These are phyloP conservation scores for Oscheius sp. DNA, from an alignment of 2,888 invertebrate species.

Conservation along the genomic window DNA sequence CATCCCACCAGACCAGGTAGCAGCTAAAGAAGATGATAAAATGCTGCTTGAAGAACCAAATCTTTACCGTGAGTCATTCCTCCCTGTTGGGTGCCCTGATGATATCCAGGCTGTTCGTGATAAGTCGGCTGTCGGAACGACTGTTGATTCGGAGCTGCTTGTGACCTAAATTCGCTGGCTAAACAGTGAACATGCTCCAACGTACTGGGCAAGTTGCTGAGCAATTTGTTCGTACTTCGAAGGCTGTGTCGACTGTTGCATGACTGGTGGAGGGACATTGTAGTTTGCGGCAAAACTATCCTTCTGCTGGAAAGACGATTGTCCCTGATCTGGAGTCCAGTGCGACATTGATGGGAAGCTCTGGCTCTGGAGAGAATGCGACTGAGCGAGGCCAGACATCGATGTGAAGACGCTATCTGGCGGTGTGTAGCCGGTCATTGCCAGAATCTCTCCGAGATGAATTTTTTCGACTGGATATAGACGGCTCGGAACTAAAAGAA, in stretches of 20 bases:
- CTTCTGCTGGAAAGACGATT: background rate
- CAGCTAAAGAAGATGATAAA: background rate
- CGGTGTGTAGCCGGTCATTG: slow-evolving; percentile 63
- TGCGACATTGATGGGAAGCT: slow-evolving; percentile 7
- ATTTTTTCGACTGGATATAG: slow-evolving; percentile 64
- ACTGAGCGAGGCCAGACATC: too few relatives aligned
- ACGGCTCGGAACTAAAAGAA: slow-evolving; percentile 62
- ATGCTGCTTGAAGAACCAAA: background rate
- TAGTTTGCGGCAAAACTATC: background rate
- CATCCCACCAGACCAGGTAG: slow-evolving; percentile 20
- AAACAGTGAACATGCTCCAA: background rate
- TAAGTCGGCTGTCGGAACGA: background rate
- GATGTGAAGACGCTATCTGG: slow-evolving; percentile 33
- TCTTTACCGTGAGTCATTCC: slow-evolving; percentile 11
- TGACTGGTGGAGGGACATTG: background rate
- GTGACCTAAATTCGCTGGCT: background rate
- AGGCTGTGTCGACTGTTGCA: background rate
- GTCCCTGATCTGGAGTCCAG: slow-evolving; percentile 1
- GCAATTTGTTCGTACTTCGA: background rate
- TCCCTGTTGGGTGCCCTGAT: background rate
- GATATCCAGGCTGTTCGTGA: background rate
- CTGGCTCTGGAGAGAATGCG: background rate
- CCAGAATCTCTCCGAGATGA: slow-evolving; percentile 65
- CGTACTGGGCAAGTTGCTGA: slow-evolving; percentile 4
- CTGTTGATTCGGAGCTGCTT: background rate